Conservation (phyloP, 2,113 vertebrate species). For the Podilymbus podiceps region DNA sequence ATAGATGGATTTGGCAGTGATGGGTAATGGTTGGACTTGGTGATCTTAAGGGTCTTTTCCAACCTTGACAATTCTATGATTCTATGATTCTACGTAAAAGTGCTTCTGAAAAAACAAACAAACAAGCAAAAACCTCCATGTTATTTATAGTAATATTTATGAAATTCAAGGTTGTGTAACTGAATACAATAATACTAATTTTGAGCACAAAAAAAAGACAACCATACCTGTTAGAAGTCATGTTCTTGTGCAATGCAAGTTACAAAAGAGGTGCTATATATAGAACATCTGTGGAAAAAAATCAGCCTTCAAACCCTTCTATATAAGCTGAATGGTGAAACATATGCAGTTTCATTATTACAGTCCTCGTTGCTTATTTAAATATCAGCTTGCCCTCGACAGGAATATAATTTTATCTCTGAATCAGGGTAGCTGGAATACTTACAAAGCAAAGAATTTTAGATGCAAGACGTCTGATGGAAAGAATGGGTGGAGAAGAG, state of each 20-base stretch:
- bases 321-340: neutral
- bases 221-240: neutral
- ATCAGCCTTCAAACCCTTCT: neutral
- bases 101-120: constrained; percentile 14
- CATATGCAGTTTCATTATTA: neutral
- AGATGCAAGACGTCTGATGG: neutral
- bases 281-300: neutral
- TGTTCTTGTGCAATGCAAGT: neutral
- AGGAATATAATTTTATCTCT: neutral
- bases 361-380: neutral
- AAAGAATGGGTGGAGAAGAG: neutral
- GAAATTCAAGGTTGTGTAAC: neutral
- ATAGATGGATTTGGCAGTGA: no score
- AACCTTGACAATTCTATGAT: no score
- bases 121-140: neutral
- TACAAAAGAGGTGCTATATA: neutral
- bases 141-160: constrained; percentile 33
- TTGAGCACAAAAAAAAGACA: neutral
- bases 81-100: neutral
- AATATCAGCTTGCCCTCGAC: constrained; percentile 17
- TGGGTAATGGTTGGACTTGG: no score
- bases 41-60: no score
- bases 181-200: constrained; percentile 7
- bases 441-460: neutral
- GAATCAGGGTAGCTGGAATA: neutral